Percentiles rank a stretch among this genome's conserved stretches.
These are phyloP conservation scores for Blastobasis adustella DNA, from an alignment of 2,888 invertebrate genomes.

Conservation along the genomic window DNA sequence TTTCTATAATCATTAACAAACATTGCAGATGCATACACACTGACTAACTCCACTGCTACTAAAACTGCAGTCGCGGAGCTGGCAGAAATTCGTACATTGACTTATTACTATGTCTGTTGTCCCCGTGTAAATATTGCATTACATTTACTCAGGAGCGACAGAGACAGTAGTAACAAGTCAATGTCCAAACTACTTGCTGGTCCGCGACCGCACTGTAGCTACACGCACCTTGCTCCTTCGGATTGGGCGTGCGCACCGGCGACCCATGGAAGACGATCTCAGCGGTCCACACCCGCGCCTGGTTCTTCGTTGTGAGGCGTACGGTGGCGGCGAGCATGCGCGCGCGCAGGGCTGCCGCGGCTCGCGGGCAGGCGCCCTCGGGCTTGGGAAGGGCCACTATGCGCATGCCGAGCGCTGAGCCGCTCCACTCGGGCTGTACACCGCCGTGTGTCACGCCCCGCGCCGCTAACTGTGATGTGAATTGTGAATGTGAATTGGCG, in stretches of 20 bases:
- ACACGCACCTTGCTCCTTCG: slow-evolving; percentile 26
- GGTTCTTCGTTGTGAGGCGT: slow-evolving; percentile 85
- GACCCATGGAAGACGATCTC: slow-evolving; percentile 92
- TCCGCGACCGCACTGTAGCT: too few relatives aligned
- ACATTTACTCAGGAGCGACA: too few relatives aligned
- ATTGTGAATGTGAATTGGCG: too few relatives aligned
- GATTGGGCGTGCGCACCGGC: slow-evolving; percentile 85
- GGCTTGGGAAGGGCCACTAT: slow-evolving; percentile 85
- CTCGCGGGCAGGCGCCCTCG: slow-evolving; percentile 54
- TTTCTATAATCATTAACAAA: too few relatives aligned
- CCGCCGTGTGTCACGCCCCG: slow-evolving; percentile 93
- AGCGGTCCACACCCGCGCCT: slow-evolving; percentile 89
- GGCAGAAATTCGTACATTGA: too few relatives aligned
- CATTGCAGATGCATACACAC: too few relatives aligned
- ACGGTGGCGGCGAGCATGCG: slow-evolving; percentile 89
- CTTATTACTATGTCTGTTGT: too few relatives aligned
- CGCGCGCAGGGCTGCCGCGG: slow-evolving; percentile 83
- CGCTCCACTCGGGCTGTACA: slow-evolving; percentile 93
- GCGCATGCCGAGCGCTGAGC: slow-evolving; percentile 87
- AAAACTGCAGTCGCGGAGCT: too few relatives aligned
- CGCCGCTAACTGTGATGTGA: slow-evolving; percentile 78
- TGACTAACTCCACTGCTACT: too few relatives aligned
- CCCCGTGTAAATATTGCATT: too few relatives aligned
- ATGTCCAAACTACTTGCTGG: too few relatives aligned
- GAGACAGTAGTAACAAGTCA: too few relatives aligned